Base-by-base conservation (phyloP, 2,113 vertebrate genomes). In the Brachypodius melanocephalos region DNA sequence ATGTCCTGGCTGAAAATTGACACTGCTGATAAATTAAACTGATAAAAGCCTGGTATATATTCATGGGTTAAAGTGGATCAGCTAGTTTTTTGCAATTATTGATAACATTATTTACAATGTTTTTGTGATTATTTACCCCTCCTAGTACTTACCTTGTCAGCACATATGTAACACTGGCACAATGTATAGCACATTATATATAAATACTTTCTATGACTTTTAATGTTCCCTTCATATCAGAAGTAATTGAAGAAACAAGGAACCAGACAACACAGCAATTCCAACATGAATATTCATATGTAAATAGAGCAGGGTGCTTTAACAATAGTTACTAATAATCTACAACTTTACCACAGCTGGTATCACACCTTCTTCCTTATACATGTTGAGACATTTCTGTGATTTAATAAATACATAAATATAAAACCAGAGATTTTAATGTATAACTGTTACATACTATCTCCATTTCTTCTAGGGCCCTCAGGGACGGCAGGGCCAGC, bases 401-500 rank as follows among this genome's bases (percentile, higher is more conserved):
- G 18, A 34, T 62, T 63, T 52, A 11, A 74, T 72, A 76, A 75
- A 45, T 63, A n/a, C 6, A 18, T 40, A 52, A 69, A 88, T 32
- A 28, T 58, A 25, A 67, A 72, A 5, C 14, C 17, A 55, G 74
- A 58, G 3, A 52, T 61, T 36, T 73, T 63, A 2, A 57, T 43
- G 21, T 84, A 2, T 87, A 76, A 46, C 34, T 34, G 16, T 43
- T 90, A 12, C 52, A 38, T 96, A 86, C 86, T 95, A 26, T 94
- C 54, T 97, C 58, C 12, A 4, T 96, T 94, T 96, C 43, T 97
- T 91, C 57, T 92, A 99, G 99, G 99, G 99, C 54, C 99, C 98
- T 90, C 99, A 98, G 97, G 99, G 99, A 94, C 98, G 97, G 57
- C 97, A 91, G 81, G 99, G 99, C 81, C 98, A 91, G 90, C 98